Evolutionary conservation across 2,888 invertebrate genomes (phyloP).

Genomic region (Parnassius mnemosyne): DNA sequence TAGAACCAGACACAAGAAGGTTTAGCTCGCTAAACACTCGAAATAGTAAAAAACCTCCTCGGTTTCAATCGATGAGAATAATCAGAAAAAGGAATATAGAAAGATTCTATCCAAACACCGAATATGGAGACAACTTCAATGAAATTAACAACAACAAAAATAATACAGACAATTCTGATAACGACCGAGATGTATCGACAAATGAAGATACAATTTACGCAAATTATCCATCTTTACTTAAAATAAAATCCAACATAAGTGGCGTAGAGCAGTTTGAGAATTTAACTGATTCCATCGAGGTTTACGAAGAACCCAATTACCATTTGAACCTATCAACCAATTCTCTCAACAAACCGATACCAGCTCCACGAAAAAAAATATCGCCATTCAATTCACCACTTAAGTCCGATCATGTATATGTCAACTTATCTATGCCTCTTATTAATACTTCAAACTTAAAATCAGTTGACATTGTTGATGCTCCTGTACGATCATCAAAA

Average conservation of each 20-base stretch:
- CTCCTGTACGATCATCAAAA: slow-evolving; percentile 58
- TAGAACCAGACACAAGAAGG: slow-evolving; percentile 57
- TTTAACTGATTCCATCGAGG: slow-evolving; percentile 84
- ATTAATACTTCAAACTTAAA: slow-evolving; percentile 55
- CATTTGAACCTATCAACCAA: slow-evolving; percentile 57
- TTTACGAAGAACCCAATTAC: slow-evolving; percentile 77
- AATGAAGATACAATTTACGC: slow-evolving; percentile 65
- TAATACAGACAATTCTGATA: slow-evolving; percentile 43
- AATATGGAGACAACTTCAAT: slow-evolving; percentile 70
- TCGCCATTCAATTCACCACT: slow-evolving; percentile 59
- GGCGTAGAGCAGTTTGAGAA: slow-evolving; percentile 81
- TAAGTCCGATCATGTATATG: slow-evolving; percentile 79
- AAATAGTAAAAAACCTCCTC: slow-evolving; percentile 55
- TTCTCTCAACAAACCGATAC: slow-evolving; percentile 78
- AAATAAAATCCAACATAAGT: slow-evolving; percentile 61
- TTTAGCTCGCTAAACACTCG: slow-evolving; percentile 72
- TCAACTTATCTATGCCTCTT: slow-evolving; percentile 79
- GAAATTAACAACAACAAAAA: slow-evolving; percentile 73
- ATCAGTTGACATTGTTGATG: slow-evolving; percentile 60
- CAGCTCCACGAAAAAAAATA: slow-evolving; percentile 79
- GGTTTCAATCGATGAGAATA: slow-evolving; percentile 74
- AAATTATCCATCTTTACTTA: slow-evolving; percentile 64
- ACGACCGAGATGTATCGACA: slow-evolving; percentile 35
- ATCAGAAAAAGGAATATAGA: slow-evolving; percentile 71
- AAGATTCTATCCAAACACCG: slow-evolving; percentile 74